These are phyloP conservation scores for Propithecus deckenii DNA, from an alignment of 2,797 vertebrate species.

Conservation along the genomic window DNA sequence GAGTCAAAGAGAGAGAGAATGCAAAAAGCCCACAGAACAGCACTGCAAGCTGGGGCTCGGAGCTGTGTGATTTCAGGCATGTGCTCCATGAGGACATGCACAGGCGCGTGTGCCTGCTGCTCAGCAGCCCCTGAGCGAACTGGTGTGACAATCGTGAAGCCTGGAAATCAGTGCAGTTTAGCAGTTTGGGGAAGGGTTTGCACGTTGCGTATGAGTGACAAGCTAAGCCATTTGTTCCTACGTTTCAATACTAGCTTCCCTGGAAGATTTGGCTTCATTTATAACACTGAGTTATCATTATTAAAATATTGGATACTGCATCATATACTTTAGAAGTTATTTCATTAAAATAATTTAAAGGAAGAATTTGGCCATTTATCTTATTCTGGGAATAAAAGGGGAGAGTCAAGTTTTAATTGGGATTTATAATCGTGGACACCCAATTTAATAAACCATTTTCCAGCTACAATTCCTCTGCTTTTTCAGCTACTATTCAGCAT, in stretches of 20 bases:
- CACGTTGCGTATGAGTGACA: background rate
- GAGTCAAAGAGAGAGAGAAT: background rate
- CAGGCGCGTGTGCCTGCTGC: background rate
- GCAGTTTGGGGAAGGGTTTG: background rate
- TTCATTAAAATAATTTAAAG: constrained; percentile 7
- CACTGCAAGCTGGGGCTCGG: background rate
- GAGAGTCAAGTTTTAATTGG: background rate
- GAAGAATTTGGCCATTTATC: background rate
- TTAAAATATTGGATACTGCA: background rate
- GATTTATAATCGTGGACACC: background rate
- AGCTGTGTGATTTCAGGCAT: background rate
- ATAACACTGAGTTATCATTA: background rate
- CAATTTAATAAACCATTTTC: background rate
- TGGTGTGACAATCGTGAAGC: background rate
- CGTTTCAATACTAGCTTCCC: background rate
- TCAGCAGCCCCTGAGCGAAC: background rate
- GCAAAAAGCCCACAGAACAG: background rate
- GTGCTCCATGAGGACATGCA: background rate
- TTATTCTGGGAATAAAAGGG: background rate
- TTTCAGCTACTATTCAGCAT: background rate
- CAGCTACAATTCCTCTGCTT: background rate
- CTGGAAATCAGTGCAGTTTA: background rate
- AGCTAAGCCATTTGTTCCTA: background rate
- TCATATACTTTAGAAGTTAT: background rate
- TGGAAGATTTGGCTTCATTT: background rate